Conservation (phyloP, 2,888 invertebrate genomes). For the Andrena praecox region DNA sequence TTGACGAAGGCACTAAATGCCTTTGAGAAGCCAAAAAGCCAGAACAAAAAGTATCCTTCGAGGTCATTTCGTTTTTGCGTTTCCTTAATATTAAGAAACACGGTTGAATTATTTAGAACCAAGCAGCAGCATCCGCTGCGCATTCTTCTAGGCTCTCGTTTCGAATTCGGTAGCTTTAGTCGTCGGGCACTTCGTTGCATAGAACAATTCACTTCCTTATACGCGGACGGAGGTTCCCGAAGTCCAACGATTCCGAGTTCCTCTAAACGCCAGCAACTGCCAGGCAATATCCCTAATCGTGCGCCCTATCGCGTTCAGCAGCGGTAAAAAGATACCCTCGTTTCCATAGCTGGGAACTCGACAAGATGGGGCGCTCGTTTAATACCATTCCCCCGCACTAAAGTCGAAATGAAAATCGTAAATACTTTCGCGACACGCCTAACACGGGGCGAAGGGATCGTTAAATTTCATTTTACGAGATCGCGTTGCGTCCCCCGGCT, state of each 20-base stretch:
- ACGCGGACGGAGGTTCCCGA: background rate
- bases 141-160: no score
- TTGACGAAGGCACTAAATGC: background rate
- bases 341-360: background rate
- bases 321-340: slow-evolving; percentile 15
- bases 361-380: background rate
- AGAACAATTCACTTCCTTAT: background rate
- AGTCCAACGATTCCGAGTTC: background rate
- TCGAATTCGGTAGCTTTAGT: no score
- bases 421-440: slow-evolving; percentile 11
- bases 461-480: slow-evolving; percentile 39
- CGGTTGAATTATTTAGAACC: no score
- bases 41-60: background rate
- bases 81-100: no score
- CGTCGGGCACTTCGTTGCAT: no score
- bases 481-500: background rate
- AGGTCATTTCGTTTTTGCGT: background rate
- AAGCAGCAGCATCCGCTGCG: no score
- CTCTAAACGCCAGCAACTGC: background rate
- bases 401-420: slow-evolving; percentile 38
- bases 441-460: slow-evolving; percentile 10
- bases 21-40: background rate
- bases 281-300: background rate
- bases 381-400: slow-evolving; percentile 6
- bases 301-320: background rate